Percentiles rank a stretch among this genome's conserved stretches.
Evolutionary conservation across 2,888 invertebrate genomes (phyloP).

Genomic region (Heliconius aoede): DNA sequence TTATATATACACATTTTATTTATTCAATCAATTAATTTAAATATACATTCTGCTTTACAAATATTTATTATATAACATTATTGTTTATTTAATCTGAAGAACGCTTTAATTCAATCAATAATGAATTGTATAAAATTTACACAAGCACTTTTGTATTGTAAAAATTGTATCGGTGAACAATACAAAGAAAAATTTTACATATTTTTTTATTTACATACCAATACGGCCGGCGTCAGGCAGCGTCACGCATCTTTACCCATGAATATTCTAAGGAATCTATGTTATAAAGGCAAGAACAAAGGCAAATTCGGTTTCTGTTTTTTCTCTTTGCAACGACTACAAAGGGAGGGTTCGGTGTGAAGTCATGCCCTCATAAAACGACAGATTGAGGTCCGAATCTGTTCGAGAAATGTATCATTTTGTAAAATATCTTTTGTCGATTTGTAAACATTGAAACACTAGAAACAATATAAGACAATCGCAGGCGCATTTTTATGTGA

Average conservation of each 20-base stretch:
- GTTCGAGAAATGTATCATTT: constrained; percentile 50
- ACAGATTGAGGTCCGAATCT: constrained; percentile 50
- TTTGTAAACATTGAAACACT: constrained; percentile 42
- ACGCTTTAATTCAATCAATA: neutral
- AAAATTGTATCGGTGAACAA: constrained; percentile 34
- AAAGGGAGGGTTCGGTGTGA: constrained; percentile 49
- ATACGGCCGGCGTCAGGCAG: constrained; percentile 47
- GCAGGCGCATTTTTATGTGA: neutral
- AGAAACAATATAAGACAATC: constrained; percentile 6
- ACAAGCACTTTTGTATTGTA: constrained; percentile 18
- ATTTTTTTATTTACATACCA: constrained; percentile 48
- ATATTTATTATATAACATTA: no score
- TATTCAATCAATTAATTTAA: no score
- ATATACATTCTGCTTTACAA: no score
- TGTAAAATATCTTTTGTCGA: constrained; percentile 48
- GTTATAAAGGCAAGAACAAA: constrained; percentile 36
- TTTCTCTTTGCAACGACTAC: constrained; percentile 41
- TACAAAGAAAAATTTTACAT: constrained; percentile 45
- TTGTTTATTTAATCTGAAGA: neutral
- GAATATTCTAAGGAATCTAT: constrained; percentile 39
- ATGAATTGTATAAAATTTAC: neutral
- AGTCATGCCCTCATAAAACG: constrained; percentile 55
- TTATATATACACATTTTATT: no score
- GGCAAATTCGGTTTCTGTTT: constrained; percentile 39
- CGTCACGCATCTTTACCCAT: constrained; percentile 45